Percentiles rank a stretch among this genome's conserved stretches.
phyloP scores from a whole-genome alignment of 64 coral and sea anemone species.

The Catalaphyllia jardinei region DNA sequence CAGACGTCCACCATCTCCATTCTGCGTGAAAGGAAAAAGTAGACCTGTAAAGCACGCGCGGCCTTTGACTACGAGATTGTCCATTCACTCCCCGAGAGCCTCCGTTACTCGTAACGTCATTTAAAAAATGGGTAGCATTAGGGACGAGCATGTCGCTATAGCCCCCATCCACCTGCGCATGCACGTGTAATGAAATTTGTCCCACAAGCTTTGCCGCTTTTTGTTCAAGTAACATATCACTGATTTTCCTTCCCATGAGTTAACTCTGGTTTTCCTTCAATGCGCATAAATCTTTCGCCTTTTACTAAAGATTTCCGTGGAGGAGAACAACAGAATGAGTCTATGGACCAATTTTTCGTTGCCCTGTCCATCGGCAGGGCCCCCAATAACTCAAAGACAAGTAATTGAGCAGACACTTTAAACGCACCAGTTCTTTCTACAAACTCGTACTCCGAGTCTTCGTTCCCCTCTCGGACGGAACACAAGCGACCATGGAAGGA shows the following conservation, averaged over 20 bases:
- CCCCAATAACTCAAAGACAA: background rate
- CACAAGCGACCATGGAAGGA: too few species aligned
- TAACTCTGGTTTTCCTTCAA: constrained; percentile 27
- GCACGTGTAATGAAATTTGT: background rate
- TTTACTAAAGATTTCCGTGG: constrained; percentile 92
- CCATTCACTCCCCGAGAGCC: too few species aligned
- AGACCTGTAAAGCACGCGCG: too few species aligned
- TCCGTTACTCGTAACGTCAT: too few species aligned
- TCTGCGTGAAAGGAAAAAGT: too few species aligned
- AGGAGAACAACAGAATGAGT: constrained; percentile 85
- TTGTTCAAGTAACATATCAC: background rate
- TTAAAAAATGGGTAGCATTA: too few species aligned
- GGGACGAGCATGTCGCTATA: too few species aligned
- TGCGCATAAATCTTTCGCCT: constrained; percentile 26
- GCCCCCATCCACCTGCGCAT: background rate
- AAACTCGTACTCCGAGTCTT: background rate
- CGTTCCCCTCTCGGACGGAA: background rate
- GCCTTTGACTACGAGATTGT: too few species aligned
- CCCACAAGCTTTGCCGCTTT: background rate
- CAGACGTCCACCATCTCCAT: too few species aligned
- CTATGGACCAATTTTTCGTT: constrained; percentile 85
- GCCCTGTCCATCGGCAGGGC: constrained; percentile 65
- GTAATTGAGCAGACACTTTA: too few species aligned
- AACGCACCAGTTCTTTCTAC: too few species aligned
- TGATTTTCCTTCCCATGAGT: too few species aligned